A percentile compares a stretch with the other conserved stretches of the same genome.
These are phyloP conservation scores for Danaus plexippus DNA, from an alignment of 1,140 invertebrate genomes.

Conservation along the genomic window DNA sequence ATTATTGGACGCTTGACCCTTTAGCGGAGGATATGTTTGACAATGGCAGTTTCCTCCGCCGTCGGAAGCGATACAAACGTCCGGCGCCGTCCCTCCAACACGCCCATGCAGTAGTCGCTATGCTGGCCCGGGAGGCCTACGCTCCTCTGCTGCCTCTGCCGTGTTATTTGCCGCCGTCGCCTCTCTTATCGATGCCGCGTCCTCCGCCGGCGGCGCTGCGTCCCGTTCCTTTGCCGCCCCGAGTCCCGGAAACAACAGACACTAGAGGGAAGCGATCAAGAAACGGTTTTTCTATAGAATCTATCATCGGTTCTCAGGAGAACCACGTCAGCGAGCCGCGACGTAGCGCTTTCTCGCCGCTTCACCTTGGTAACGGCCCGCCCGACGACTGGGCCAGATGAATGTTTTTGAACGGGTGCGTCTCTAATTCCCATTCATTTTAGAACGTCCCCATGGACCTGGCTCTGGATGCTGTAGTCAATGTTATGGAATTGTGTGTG, in stretches of 20 bases:
- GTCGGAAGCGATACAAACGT: constrained; percentile 96
- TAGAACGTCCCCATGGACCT: constrained; percentile 32
- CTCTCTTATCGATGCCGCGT: constrained; percentile 53
- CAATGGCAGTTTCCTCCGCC: constrained; percentile 95
- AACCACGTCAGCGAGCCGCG: constrained; percentile 38
- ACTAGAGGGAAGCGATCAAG: constrained; percentile 53
- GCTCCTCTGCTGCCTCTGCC: constrained; percentile 60
- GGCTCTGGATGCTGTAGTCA: neutral
- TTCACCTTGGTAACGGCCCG: constrained; percentile 47
- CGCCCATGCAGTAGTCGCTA: constrained; percentile 62
- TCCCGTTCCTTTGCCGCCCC: constrained; percentile 56
- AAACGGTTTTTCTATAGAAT: constrained; percentile 70
- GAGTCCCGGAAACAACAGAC: constrained; percentile 49
- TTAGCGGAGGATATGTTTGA: constrained; percentile 99
- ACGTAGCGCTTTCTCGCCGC: constrained; percentile 64
- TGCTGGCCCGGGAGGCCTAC: constrained; percentile 64
- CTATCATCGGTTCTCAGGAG: constrained; percentile 59
- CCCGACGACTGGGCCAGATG: constrained; percentile 71
- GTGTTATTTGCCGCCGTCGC: constrained; percentile 57
- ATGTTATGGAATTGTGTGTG: constrained; percentile 7
- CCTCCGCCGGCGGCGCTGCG: constrained; percentile 58
- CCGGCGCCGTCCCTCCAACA: constrained; percentile 72
- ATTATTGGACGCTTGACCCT: constrained; percentile 99
- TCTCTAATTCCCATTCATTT: constrained; percentile 32
- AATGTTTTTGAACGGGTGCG: constrained; percentile 43